Percentiles rank a stretch among this genome's conserved stretches.
These are phyloP conservation scores for Noctua janthina DNA, from an alignment of 2,888 invertebrate genomes.

Conservation along the genomic window DNA sequence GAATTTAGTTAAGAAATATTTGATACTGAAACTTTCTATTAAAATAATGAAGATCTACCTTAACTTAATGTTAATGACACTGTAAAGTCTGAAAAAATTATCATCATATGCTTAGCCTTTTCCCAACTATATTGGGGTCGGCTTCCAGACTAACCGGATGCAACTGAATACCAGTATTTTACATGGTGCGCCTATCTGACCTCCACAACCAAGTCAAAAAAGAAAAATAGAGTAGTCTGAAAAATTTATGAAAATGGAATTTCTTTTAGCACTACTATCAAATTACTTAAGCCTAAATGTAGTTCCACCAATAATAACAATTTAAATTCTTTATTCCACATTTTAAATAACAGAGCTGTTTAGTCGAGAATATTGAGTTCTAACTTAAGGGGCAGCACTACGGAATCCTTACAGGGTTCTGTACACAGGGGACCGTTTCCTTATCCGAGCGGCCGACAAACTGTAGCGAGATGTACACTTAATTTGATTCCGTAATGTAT, in stretches of 20 bases:
- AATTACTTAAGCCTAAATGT: not conserved
- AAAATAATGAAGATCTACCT: not conserved
- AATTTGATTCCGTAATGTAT: slow-evolving; percentile 64
- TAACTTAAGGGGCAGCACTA: slow-evolving; percentile 30
- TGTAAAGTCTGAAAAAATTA: not conserved
- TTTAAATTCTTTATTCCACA: not conserved
- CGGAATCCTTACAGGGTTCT: slow-evolving; percentile 48
- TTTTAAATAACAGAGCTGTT: slow-evolving; percentile 33
- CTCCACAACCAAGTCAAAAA: too few relatives aligned
- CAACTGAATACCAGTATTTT: too few relatives aligned
- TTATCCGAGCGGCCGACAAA: slow-evolving; percentile 57
- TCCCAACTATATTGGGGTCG: not conserved
- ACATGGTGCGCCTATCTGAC: too few relatives aligned
- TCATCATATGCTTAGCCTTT: not conserved
- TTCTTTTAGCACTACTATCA: not conserved
- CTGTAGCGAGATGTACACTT: slow-evolving; percentile 64
- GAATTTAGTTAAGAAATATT: slow-evolving; percentile 12
- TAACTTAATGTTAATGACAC: not conserved
- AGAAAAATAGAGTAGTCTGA: too few relatives aligned
- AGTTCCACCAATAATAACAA: not conserved
- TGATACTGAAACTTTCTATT: not conserved
- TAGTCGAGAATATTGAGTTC: slow-evolving; percentile 46
- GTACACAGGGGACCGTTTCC: slow-evolving; percentile 62
- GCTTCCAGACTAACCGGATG: not conserved
- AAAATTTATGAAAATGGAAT: not conserved